Evolutionary conservation across 2,888 invertebrate species (phyloP).

Genomic region (Autographa pulchrina): DNA sequence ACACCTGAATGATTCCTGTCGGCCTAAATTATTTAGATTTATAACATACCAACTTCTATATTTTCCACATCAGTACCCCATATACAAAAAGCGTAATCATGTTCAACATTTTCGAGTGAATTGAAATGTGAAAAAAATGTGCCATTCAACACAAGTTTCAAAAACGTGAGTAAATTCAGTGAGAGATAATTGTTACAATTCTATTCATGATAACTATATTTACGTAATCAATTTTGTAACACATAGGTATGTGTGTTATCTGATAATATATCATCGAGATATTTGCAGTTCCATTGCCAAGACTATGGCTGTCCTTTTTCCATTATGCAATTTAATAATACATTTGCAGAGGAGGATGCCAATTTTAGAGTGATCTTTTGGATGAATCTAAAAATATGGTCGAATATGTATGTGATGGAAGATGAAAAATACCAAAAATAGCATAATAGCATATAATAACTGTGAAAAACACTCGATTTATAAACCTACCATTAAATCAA

Average conservation of each 20-base stretch:
- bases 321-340: background rate
- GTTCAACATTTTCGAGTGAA: too few relatives aligned
- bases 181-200: background rate
- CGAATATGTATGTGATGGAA: too few relatives aligned
- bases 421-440: background rate
- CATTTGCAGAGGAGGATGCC: background rate
- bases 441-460: too few relatives aligned
- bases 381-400: background rate
- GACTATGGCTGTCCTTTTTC: background rate
- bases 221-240: background rate
- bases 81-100: background rate
- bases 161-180: background rate
- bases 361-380: background rate
- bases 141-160: background rate
- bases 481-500: too few relatives aligned
- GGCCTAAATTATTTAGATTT: background rate
- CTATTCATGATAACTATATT: background rate
- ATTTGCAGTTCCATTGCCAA: background rate
- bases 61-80: background rate
- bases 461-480: too few relatives aligned
- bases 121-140: too few relatives aligned
- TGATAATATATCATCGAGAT: background rate
- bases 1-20: conserved; percentile 4
- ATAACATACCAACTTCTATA: background rate
- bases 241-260: background rate